Evolutionary conservation across 1,140 invertebrate genomes (phyloP).

Genomic region (Liolophura sinensis): DNA sequence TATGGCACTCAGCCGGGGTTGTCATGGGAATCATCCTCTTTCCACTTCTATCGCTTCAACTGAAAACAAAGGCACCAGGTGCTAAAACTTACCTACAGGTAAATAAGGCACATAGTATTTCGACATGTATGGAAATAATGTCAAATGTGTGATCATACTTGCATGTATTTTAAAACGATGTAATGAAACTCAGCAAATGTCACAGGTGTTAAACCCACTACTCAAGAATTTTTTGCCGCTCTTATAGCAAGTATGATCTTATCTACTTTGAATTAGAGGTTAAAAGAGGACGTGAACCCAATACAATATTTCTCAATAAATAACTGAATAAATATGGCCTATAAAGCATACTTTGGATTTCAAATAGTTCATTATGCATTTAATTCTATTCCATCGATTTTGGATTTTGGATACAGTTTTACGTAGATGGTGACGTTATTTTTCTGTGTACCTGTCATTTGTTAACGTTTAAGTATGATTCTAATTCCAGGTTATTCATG

Average conservation of each 20-base stretch:
- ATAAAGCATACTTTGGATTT: no score
- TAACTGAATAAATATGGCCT: neutral
- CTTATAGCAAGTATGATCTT: no score
- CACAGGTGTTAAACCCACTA: no score
- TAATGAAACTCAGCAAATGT: no score
- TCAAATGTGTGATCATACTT: neutral
- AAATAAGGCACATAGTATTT: neutral
- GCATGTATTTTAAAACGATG: no score
- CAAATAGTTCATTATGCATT: no score
- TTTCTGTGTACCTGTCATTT: no score
- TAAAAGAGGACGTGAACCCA: neutral
- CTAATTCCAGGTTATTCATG: slow-evolving; percentile 10
- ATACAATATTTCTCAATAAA: neutral
- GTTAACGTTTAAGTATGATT: neutral
- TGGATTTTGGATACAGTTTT: no score
- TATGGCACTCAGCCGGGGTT: slow-evolving; percentile 11
- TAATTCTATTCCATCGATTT: no score
- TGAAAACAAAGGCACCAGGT: slow-evolving; percentile 15
- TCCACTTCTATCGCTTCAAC: slow-evolving; percentile 11
- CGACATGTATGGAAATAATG: neutral
- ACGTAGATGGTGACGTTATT: no score
- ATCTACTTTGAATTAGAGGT: no score
- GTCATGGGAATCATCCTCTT: slow-evolving; percentile 11
- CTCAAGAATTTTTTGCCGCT: no score
- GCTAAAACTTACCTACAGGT: slow-evolving; percentile 21